Base-by-base conservation (phyloP, 1,140 invertebrate species). In the Neodiprion pinetum region DNA sequence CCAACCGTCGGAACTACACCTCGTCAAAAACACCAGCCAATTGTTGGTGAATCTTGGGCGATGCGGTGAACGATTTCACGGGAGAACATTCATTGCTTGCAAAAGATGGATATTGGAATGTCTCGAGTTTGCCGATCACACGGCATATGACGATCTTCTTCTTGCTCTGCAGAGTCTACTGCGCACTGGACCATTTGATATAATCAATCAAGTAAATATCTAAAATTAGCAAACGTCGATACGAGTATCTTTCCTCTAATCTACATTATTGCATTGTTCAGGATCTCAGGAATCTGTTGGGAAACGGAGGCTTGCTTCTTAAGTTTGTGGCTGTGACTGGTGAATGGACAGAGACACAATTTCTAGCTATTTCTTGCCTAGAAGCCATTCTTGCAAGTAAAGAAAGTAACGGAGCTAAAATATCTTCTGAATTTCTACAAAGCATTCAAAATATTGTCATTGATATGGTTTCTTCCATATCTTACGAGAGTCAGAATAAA, bases 11-110 rank as follows among this genome's bases (percentile, higher is more conserved):
- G 89, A 90, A 77, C 78, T 78, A 17, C 74, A 77, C 72, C 76
- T 90, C 70, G 83, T 90, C 8, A 82, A 83, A 77, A 87, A 87
- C 78, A 83, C 80, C 75, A 88, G 86, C 72, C 83, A 86, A 78
- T 84, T 90, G 77, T 76, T 90, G 74, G 74, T 73, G 9, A 87
- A 85, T 81, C 68, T 90, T 69, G 78, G 88, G 9, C 85, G 82
- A 77, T 80, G 82, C 73, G 80, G 85, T 71, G 70, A 86, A 7
- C 70, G 72, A 23, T 71, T 90, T 0, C 78, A 87, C 72, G 85
- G 84, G 14, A 80, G 79, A 12, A 89, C 86, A 50, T 83, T 87
- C 71, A 78, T 74, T 1, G 65, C 80, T 70, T 83, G 80, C 28
- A 79, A 86, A 68, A 77, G 83, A 71, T 90, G 89, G 89, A 82